Evolutionary conservation across 2,113 vertebrate species (phyloP).

Genomic region (Cygnus buccinator): DNA sequence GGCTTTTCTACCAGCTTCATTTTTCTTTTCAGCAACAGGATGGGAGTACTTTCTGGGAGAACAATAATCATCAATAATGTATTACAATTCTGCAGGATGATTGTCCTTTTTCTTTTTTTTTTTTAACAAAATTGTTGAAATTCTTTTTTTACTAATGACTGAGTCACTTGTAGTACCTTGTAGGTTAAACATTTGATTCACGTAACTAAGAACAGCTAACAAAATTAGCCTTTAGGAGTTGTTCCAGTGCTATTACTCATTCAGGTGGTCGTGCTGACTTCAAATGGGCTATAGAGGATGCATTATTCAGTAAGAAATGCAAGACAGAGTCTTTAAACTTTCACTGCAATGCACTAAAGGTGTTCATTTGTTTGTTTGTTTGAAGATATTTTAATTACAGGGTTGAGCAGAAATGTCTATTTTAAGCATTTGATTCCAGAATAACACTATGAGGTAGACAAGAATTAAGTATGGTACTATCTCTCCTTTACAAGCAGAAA

Average conservation of each 20-base stretch:
- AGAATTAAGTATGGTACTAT: neutral
- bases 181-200: constrained; percentile 3
- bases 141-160: neutral
- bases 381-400: neutral
- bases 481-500: neutral
- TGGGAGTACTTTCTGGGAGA: constrained; percentile 38
- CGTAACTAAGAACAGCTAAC: constrained; percentile 7
- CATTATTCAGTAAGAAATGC: constrained; percentile 12
- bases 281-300: neutral
- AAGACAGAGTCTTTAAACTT: constrained; percentile 17
- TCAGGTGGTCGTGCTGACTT: constrained; percentile 6
- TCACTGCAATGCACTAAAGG: neutral
- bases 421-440: neutral
- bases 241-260: neutral
- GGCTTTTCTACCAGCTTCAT: constrained; percentile 42
- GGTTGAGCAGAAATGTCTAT: neutral
- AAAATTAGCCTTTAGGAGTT: neutral
- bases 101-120: neutral
- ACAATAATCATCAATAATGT: constrained; percentile 34
- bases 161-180: neutral
- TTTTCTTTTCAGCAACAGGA: constrained; percentile 53
- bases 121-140: constrained; percentile 33
- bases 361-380: neutral
- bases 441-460: neutral
- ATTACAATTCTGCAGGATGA: neutral